These are phyloP conservation scores for Sebastes steindachneri DNA, from an alignment of 2,797 vertebrate species.

Conservation along the genomic window DNA sequence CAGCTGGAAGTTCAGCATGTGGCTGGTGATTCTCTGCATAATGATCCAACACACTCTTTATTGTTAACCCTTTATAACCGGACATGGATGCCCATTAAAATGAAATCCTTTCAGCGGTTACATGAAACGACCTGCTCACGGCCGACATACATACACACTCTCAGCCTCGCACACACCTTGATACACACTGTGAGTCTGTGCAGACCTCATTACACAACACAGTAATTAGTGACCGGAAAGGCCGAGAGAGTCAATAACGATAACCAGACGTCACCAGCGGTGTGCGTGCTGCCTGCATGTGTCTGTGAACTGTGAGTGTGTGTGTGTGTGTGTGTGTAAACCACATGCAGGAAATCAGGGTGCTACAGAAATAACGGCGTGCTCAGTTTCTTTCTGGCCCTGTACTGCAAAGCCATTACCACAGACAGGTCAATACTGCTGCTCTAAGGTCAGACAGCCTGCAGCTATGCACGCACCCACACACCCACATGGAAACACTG, in stretches of 20 bases:
- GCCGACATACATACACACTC: neutral
- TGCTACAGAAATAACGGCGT: slow-evolving; percentile 18
- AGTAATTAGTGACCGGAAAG: slow-evolving; percentile 58
- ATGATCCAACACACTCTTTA: neutral
- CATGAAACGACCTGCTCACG: slow-evolving; percentile 16
- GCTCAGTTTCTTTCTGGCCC: slow-evolving; percentile 9
- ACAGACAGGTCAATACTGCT: slow-evolving; percentile 7
- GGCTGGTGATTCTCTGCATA: neutral
- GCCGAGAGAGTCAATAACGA: slow-evolving; percentile 44
- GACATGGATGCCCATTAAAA: slow-evolving; percentile 36
- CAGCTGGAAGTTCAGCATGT: slow-evolving; percentile 5
- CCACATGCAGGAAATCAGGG: slow-evolving; percentile 37
- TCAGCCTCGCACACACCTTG: slow-evolving; percentile 2
- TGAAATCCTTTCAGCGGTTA: slow-evolving; percentile 19
- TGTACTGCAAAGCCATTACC: slow-evolving; percentile 10
- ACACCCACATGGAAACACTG: neutral
- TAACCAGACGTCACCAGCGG: slow-evolving; percentile 40
- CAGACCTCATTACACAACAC: slow-evolving; percentile 49
- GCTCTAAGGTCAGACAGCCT: neutral
- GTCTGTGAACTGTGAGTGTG: neutral
- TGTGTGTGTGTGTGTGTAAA: neutral
- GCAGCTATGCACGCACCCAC: neutral
- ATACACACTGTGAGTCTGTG: slow-evolving; percentile 20
- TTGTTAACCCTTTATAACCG: slow-evolving; percentile 12
- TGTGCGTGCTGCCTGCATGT: neutral